phyloP scores from a whole-genome alignment of 1,140 invertebrate genomes.

The Aphidius ervi region DNA sequence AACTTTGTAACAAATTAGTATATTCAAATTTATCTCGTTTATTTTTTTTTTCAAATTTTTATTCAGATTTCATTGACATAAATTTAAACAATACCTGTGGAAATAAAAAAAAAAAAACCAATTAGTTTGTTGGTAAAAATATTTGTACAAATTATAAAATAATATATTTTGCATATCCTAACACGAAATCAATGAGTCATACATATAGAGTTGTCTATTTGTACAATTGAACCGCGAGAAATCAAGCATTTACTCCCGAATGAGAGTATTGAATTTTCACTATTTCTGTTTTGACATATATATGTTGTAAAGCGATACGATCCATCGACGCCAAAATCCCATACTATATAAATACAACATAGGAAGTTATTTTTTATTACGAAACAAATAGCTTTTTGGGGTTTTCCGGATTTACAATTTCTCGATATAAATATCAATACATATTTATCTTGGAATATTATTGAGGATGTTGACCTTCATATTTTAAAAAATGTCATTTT shows the following conservation, averaged over 20 bases:
- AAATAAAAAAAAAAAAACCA: too few relatives aligned
- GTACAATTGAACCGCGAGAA: slow-evolving; percentile 10
- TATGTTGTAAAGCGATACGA: slow-evolving; percentile 37
- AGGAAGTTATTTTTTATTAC: slow-evolving; percentile 50
- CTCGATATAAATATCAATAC: too few relatives aligned
- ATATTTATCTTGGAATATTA: too few relatives aligned
- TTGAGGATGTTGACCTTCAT: too few relatives aligned
- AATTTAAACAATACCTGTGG: too few relatives aligned
- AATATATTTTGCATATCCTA: not conserved
- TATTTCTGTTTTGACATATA: slow-evolving; percentile 50
- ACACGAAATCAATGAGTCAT: too few relatives aligned
- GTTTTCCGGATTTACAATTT: slow-evolving; percentile 42
- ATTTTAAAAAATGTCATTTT: too few relatives aligned
- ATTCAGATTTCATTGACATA: too few relatives aligned
- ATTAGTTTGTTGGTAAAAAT: slow-evolving; percentile 4
- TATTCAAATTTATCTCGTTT: too few relatives aligned
- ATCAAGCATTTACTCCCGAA: slow-evolving; percentile 22
- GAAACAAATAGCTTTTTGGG: slow-evolving; percentile 50
- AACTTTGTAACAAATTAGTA: too few relatives aligned
- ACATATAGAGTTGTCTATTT: slow-evolving; percentile 10
- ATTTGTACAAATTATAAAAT: not conserved
- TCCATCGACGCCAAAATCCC: slow-evolving; percentile 36
- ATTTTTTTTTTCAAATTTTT: too few relatives aligned
- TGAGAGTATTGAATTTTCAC: slow-evolving; percentile 52
- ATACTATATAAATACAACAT: slow-evolving; percentile 18